Evolutionary conservation across 2,888 invertebrate species (phyloP).

Genomic region (Nomada lathburiana): DNA sequence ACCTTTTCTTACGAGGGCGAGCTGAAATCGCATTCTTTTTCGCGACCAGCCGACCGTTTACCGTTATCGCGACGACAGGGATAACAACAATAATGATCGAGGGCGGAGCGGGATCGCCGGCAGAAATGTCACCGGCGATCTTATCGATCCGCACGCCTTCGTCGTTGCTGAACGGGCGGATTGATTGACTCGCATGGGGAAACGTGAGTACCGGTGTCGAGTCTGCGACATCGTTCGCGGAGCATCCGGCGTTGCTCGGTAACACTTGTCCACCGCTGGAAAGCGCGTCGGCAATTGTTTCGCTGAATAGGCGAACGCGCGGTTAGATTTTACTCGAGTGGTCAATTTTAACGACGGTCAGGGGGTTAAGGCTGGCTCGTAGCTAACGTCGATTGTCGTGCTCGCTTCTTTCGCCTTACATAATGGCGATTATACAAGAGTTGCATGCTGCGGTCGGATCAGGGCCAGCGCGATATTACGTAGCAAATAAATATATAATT

Average conservation of each 20-base stretch:
- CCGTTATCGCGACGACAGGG: constrained; percentile 54
- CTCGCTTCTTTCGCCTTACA: constrained; percentile 66
- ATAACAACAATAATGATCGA: constrained; percentile 38
- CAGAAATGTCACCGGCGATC: constrained; percentile 67
- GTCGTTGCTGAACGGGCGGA: constrained; percentile 25
- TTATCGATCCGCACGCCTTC: constrained; percentile 63
- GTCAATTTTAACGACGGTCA: too few species aligned
- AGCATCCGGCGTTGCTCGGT: too few species aligned
- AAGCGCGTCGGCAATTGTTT: too few species aligned
- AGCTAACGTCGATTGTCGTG: constrained; percentile 59
- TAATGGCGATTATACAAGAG: constrained; percentile 78
- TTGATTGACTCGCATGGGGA: constrained; percentile 26
- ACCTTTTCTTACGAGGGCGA: background rate
- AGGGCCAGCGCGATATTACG: constrained; percentile 80
- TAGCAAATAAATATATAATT: constrained; percentile 80
- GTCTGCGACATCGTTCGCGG: too few species aligned
- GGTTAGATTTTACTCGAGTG: too few species aligned
- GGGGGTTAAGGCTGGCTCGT: constrained; percentile 32
- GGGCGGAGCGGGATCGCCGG: constrained; percentile 8
- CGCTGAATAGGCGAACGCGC: too few species aligned
- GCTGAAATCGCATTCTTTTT: constrained; percentile 5
- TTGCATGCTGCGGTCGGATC: constrained; percentile 77
- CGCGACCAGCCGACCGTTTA: constrained; percentile 15
- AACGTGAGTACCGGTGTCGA: background rate
- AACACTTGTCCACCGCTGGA: too few species aligned